A percentile compares a stretch with the other conserved stretches of the same genome.
phyloP scores from a whole-genome alignment of 1,140 invertebrate species.

The Brachionus rubens region DNA sequence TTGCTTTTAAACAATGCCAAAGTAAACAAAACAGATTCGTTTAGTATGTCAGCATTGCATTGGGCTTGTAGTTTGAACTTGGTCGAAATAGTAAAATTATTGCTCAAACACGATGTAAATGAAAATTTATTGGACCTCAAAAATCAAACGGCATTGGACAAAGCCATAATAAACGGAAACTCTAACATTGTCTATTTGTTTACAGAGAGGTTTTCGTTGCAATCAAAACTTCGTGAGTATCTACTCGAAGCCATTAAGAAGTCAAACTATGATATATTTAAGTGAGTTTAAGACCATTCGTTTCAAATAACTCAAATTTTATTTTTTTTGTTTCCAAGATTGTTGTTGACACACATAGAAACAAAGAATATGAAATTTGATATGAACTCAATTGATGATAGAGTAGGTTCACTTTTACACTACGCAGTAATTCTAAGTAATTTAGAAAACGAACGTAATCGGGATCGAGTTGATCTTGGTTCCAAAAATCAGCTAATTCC shows the following conservation, averaged over 20 bases:
- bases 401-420: constrained; percentile 27
- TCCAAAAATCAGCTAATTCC: constrained; percentile 9
- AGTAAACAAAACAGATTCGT: constrained; percentile 42
- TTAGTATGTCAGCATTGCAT: constrained; percentile 37
- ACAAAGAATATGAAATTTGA: constrained; percentile 15
- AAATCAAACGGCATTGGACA: constrained; percentile 38
- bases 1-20: constrained; percentile 24
- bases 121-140: constrained; percentile 2
- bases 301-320: not conserved
- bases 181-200: constrained; percentile 22
- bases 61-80: constrained; percentile 24
- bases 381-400: constrained; percentile 30
- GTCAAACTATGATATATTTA: constrained; percentile 26
- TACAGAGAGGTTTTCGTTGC: not conserved
- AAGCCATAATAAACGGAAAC: constrained; percentile 31
- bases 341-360: not conserved
- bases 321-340: not conserved
- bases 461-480: not conserved
- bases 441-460: constrained; percentile 6
- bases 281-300: not conserved
- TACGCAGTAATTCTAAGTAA: constrained; percentile 37
- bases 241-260: constrained; percentile 2
- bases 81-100: constrained; percentile 19
- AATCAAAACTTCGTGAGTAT: not conserved
- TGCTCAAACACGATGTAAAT: constrained; percentile 16